These are phyloP conservation scores for Phlogophora meticulosa DNA, from an alignment of 2,888 invertebrate genomes.

Conservation along the genomic window DNA sequence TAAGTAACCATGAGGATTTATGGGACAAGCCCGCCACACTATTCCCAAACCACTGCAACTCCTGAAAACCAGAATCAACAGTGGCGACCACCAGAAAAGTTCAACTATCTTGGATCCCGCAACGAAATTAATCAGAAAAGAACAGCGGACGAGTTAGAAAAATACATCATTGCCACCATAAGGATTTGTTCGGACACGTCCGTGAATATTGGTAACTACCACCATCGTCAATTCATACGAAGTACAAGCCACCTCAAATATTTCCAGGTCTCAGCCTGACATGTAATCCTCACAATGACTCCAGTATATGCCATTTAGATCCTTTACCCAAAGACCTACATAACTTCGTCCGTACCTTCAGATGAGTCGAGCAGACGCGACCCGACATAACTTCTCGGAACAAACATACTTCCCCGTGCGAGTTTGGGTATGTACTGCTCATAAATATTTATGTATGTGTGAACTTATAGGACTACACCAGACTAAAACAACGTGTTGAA, in stretches of 20 bases:
- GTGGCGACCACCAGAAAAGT: no score
- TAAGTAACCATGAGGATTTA: no score
- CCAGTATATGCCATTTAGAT: background rate
- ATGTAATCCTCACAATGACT: background rate
- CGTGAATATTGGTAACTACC: no score
- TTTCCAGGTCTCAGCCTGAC: background rate
- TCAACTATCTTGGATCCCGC: no score
- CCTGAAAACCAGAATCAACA: no score
- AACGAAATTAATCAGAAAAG: no score
- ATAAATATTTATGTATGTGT: slow-evolving; percentile 18
- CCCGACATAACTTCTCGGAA: slow-evolving; percentile 40
- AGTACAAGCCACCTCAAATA: background rate
- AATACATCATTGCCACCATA: no score
- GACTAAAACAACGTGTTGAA: background rate
- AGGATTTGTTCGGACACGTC: no score
- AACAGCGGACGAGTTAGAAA: no score
- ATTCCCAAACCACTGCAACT: no score
- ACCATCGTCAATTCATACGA: no score
- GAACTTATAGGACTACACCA: background rate
- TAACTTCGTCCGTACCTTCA: background rate
- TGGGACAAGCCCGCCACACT: no score
- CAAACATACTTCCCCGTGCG: slow-evolving; percentile 24
- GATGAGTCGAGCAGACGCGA: slow-evolving; percentile 11
- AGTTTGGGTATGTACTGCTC: slow-evolving; percentile 15
- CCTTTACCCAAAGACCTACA: slow-evolving; percentile 27